Base-by-base conservation (phyloP, 2,113 vertebrate species). In the Spilogale gracilis region DNA sequence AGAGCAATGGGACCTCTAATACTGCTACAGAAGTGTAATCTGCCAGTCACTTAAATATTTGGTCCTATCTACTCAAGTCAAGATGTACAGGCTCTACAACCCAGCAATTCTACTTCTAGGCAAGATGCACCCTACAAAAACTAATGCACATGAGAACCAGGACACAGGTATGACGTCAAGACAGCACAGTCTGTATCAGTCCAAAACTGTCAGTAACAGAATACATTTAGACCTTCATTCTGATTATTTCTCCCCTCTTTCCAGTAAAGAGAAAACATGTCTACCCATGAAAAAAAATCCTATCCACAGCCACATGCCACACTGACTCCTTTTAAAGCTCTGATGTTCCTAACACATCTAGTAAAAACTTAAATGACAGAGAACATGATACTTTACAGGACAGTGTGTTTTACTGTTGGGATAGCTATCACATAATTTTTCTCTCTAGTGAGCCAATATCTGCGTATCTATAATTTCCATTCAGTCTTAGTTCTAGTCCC, bases 11-110 rank as follows among this genome's bases (percentile, higher is more conserved):
- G 8, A 93, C 82, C 17, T 63, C 32, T 83, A 17, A 88, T 17
- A 74, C 25, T 73, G 56, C 32, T 54, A 5, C 38, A 14, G 16
- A 86, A 88, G 4, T 87, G 2, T n/a, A 90, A 94, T 45, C 32
- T 71, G 25, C 11, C 1, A 93, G 76, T 18, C n/a, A 76, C n/a
- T 86, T 83, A 88, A 96, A 83, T 84, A 67, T 95, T 52, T 79
- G 23, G 74, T 87, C 18, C 30, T 78, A 85, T n/a, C 32, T 54
- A 81, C 25, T 92, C 5, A 89, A 76, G 27, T 30, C 69, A 30
- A 92, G 80, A 90, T n/a, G 2, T 16, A 61, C 14, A 73, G 43
- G 16, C 71, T 94, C 32, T 83, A 78, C 21, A 79, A 87, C 13
- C 16, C 27, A 87, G 38, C 16, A 81, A 91, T 89, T 90, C 85